Percentiles rank a stretch among this genome's conserved stretches.
These are phyloP conservation scores for Anoplolepis gracilipes DNA, from an alignment of 1,140 invertebrate species.

Conservation along the genomic window DNA sequence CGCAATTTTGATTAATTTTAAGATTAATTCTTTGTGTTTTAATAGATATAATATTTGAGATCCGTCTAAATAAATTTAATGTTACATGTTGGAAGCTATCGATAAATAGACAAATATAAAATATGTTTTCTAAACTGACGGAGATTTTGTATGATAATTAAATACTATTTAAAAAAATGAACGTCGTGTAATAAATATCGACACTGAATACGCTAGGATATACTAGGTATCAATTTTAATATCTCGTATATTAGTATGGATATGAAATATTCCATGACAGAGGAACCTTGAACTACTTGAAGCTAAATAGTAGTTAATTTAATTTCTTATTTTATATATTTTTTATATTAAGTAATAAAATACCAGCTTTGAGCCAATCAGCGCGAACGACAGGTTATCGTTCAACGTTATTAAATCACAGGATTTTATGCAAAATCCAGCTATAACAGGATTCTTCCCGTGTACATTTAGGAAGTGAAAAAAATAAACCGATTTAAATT, in stretches of 20 bases:
- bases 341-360: slow-evolving; percentile 17
- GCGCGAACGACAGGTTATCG: not conserved
- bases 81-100: too few relatives aligned
- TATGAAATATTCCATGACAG: not conserved
- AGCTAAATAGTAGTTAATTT: not conserved
- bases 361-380: not conserved
- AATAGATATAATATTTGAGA: not conserved
- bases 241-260: not conserved
- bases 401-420: slow-evolving; percentile 21
- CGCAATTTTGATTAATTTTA: not conserved
- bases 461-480: not conserved
- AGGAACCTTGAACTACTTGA: not conserved
- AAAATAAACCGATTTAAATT: not conserved
- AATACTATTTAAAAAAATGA: too few relatives aligned
- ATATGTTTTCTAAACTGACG: too few relatives aligned
- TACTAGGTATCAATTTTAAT: not conserved
- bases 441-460: slow-evolving; percentile 1
- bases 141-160: too few relatives aligned
- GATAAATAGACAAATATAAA: too few relatives aligned
- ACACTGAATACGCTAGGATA: too few relatives aligned
- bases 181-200: too few relatives aligned
- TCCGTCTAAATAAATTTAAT: too few relatives aligned
- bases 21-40: not conserved
- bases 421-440: slow-evolving; percentile 7
- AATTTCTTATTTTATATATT: slow-evolving; percentile 3